These are phyloP conservation scores for Neoarius graeffei DNA, from an alignment of 2,113 vertebrate genomes.

Conservation along the genomic window DNA sequence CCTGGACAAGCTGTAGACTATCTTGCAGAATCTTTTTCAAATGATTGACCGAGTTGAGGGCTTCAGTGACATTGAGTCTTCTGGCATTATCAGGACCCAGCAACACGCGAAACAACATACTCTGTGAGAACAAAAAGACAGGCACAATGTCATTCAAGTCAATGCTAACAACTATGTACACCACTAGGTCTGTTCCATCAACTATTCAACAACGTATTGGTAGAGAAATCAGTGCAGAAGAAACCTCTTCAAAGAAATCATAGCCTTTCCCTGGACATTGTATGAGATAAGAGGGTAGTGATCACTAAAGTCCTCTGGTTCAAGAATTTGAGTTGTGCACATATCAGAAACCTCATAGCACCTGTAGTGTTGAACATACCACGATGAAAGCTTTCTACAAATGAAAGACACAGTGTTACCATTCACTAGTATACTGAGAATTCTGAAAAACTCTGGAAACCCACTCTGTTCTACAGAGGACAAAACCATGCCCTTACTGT, in stretches of 20 bases:
- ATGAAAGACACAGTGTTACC: neutral
- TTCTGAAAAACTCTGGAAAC: neutral
- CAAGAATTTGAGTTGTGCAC: slow-evolving; percentile 25
- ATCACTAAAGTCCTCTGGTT: slow-evolving; percentile 36
- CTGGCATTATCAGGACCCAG: too few relatives aligned
- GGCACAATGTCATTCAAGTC: too few relatives aligned
- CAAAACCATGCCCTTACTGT: neutral
- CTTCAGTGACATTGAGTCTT: too few relatives aligned
- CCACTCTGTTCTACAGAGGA: neutral
- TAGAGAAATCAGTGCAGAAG: neutral
- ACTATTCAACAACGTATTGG: too few relatives aligned
- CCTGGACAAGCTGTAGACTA: too few relatives aligned
- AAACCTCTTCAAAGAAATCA: slow-evolving; percentile 6
- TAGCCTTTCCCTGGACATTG: slow-evolving; percentile 9
- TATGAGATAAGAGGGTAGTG: slow-evolving; percentile 2
- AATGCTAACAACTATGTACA: too few relatives aligned
- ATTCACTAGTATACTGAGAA: neutral
- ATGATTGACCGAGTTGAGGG: too few relatives aligned
- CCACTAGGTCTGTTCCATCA: neutral
- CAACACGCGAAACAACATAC: too few relatives aligned
- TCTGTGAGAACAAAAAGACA: too few relatives aligned
- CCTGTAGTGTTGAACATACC: slow-evolving; percentile 33
- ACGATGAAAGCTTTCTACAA: slow-evolving; percentile 12
- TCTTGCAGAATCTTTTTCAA: too few relatives aligned
- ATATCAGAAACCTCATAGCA: slow-evolving; percentile 31